Evolutionary conservation across 2,113 vertebrate species (phyloP).

Genomic region (Saccopteryx leptura): DNA sequence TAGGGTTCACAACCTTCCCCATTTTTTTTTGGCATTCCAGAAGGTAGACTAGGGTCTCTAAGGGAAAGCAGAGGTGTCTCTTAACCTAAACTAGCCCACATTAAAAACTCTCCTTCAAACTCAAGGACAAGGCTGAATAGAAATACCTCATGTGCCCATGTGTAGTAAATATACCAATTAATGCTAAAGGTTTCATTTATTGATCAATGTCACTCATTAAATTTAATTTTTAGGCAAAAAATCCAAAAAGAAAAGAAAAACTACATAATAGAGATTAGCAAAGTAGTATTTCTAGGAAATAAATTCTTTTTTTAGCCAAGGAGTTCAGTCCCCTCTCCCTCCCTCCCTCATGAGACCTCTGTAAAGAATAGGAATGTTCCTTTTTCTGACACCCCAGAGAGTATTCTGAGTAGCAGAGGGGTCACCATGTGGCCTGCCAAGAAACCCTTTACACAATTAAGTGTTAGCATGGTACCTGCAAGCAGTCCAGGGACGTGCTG

Average conservation of each 20-base stretch:
- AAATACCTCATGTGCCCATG: neutral
- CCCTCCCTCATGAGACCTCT: neutral
- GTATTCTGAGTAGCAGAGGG: neutral
- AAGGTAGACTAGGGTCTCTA: too few species aligned
- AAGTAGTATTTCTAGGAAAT: neutral
- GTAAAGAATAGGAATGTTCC: neutral
- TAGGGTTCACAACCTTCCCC: too few species aligned
- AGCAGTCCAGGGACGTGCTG: constrained; percentile 97
- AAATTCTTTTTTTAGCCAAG: neutral
- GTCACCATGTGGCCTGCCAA: neutral
- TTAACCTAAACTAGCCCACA: too few species aligned
- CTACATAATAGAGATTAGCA: neutral
- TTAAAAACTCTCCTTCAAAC: too few species aligned
- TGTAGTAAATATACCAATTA: constrained; percentile 6
- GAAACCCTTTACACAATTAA: neutral
- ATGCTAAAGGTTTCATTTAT: constrained; percentile 22
- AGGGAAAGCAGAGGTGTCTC: too few species aligned
- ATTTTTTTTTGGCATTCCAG: too few species aligned
- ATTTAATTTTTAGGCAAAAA: too few species aligned
- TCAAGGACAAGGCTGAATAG: constrained; percentile 27
- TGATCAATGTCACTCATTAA: too few species aligned
- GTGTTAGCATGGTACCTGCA: constrained; percentile 91
- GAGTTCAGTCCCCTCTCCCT: neutral
- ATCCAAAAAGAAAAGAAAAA: too few species aligned
- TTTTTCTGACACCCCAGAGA: neutral